Percentiles rank a stretch among this genome's conserved stretches.
phyloP scores from a whole-genome alignment of 2,113 vertebrate genomes.

The Varanus salvator region DNA sequence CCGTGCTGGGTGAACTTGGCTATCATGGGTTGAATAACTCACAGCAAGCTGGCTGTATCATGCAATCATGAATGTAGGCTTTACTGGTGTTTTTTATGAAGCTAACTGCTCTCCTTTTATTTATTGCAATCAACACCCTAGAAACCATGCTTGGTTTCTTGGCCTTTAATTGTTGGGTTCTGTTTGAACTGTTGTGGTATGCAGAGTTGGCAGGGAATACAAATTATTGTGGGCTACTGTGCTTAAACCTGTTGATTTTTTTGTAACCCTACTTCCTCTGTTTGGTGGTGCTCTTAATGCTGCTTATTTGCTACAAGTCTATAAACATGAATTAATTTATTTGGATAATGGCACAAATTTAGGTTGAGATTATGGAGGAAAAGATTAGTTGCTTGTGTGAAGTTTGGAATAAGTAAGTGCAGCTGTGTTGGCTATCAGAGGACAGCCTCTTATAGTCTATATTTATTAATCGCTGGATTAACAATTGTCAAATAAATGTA shows the following conservation, averaged over 20 bases:
- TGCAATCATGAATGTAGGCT: neutral
- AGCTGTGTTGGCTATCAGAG: neutral
- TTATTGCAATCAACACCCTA: neutral
- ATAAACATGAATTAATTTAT: neutral
- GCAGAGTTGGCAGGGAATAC: neutral
- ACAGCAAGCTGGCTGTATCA: too few relatives aligned
- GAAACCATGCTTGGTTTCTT: neutral
- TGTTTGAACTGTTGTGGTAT: neutral
- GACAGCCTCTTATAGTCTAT: neutral
- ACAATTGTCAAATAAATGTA: too few relatives aligned
- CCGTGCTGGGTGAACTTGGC: too few relatives aligned
- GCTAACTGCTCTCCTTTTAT: neutral
- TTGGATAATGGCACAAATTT: neutral
- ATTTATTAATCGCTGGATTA: too few relatives aligned
- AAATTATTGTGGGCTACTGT: constrained; percentile 5
- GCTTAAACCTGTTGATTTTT: neutral
- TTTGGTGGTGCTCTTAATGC: neutral
- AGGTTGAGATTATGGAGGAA: neutral
- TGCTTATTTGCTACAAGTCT: neutral
- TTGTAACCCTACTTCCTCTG: neutral
- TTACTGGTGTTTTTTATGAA: neutral
- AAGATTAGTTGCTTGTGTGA: neutral
- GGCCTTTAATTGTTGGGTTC: neutral
- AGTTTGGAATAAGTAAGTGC: neutral
- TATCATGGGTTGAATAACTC: too few relatives aligned